Base-by-base conservation (phyloP, 2,797 vertebrate genomes). In the Aselliscus stoliczkanus region DNA sequence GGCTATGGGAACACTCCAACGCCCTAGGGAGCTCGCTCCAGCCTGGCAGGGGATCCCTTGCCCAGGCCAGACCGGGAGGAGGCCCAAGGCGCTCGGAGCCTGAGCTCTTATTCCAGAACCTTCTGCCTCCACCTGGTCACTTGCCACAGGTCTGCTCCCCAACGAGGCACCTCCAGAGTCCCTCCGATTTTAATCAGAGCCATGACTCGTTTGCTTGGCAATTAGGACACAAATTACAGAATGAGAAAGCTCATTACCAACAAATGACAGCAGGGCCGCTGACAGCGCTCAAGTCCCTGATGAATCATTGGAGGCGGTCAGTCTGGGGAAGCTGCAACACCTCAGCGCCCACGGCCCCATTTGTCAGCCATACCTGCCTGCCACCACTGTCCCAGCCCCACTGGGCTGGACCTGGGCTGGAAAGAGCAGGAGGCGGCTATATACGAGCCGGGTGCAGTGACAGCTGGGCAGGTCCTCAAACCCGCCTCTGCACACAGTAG, bases 361-460 rank as follows among this genome's bases (percentile, higher is more conserved):
- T 1, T 25, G 60, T 86, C 92, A 86, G 79, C 80, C 11, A 2
- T n/a, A 20, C 37, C 88, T 5, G 27, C 70, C 44, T 0, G 2
- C 58, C 11, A 18, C 17, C 1, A 8, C 52, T 0, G 86, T 54
- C 79, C 91, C 77, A 34, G 70, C 54, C 1, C 80, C 4, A 0
- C 47, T 4, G 1, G 25, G 37, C 21, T 4, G 17, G 37, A 23
- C 21, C 1, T 1, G 4, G 23, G 5, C 34, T 2, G 17, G 31
- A n/a, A 23, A 7, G 21, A 8, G 37, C 29, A 1, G 5, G 54
- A 39, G 10, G 34, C 4, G 3, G 13, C 9, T 4, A 13, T 2
- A 1, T 4, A 13, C 2, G 2, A 20, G 56, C 25, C 7, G 0
- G 42, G 20, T 0, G 5, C 25, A 6, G 1, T 0, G 34, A 31